Evolutionary conservation across 92 coral and sea anemone species (phyloP).

Genomic region (Porites cylindrica): DNA sequence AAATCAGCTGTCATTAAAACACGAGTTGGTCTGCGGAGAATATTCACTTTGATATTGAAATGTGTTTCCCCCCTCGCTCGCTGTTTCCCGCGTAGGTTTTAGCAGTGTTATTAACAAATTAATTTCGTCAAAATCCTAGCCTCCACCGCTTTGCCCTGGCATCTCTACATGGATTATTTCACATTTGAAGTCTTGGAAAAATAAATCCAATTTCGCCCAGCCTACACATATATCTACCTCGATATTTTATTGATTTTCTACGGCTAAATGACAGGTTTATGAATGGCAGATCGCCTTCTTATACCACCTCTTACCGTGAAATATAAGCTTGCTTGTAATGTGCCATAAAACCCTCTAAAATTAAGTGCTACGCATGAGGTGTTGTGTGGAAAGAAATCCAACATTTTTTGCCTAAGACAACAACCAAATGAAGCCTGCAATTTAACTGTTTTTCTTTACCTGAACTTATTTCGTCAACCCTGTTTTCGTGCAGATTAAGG

Average conservation of each 20-base stretch:
- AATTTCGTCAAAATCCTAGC: background rate
- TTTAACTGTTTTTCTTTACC: no score
- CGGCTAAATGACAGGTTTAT: background rate
- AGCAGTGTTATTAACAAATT: background rate
- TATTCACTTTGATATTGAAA: slow-evolving; percentile 69
- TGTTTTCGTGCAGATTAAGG: background rate
- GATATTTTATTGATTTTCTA: background rate
- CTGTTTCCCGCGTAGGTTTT: background rate
- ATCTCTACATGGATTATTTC: background rate
- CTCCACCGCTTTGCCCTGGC: background rate
- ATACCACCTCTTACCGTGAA: background rate
- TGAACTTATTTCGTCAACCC: no score
- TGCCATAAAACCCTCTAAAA: background rate
- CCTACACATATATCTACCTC: background rate
- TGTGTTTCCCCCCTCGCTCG: background rate
- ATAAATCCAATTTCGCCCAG: background rate
- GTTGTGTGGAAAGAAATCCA: no score
- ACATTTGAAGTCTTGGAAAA: background rate
- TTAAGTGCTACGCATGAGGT: background rate
- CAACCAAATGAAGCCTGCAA: background rate
- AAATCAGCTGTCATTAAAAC: slow-evolving; percentile 68
- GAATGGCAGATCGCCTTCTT: background rate
- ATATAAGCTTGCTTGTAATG: background rate
- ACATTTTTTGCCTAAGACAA: background rate
- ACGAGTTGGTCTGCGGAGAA: slow-evolving; percentile 78